Conservation (phyloP, 53 echinoderm and acorn worm species). For the Hippasteria phrygiana region DNA sequence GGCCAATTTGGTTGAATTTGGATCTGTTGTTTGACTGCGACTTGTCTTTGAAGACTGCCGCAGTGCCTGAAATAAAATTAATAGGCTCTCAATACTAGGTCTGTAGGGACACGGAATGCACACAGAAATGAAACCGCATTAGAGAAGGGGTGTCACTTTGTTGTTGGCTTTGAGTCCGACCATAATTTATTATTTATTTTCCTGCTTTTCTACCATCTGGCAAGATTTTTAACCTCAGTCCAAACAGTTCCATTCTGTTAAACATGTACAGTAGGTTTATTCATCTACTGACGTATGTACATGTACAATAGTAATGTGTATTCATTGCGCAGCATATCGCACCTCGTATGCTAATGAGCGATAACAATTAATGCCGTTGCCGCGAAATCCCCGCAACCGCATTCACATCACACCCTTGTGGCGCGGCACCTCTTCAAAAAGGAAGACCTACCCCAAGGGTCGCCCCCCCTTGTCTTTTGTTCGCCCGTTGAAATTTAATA, state of each 20-base stretch:
- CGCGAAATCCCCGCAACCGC: slow-evolving; percentile 10
- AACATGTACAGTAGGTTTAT: background rate
- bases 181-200: too few relatives aligned
- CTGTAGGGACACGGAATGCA: background rate
- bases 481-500: slow-evolving; percentile 22
- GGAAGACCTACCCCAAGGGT: slow-evolving; percentile 45
- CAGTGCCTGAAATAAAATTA: slow-evolving; percentile 40
- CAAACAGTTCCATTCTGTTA: too few relatives aligned
- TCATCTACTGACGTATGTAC: background rate
- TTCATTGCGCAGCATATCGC: background rate
- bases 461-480: slow-evolving; percentile 27
- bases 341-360: slow-evolving; percentile 24
- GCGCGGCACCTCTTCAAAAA: background rate
- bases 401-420: slow-evolving; percentile 47
- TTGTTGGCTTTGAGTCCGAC: background rate
- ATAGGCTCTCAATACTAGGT: background rate
- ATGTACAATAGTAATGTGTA: background rate
- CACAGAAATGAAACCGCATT: too few relatives aligned
- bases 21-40: background rate
- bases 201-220: too few relatives aligned
- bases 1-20: slow-evolving; percentile 43
- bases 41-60: slow-evolving; percentile 20
- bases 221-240: too few relatives aligned
- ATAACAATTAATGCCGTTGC: slow-evolving; percentile 26
- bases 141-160: background rate